phyloP scores from a whole-genome alignment of 2,797 vertebrate species.

The Myiothlypis chrysogaster region DNA sequence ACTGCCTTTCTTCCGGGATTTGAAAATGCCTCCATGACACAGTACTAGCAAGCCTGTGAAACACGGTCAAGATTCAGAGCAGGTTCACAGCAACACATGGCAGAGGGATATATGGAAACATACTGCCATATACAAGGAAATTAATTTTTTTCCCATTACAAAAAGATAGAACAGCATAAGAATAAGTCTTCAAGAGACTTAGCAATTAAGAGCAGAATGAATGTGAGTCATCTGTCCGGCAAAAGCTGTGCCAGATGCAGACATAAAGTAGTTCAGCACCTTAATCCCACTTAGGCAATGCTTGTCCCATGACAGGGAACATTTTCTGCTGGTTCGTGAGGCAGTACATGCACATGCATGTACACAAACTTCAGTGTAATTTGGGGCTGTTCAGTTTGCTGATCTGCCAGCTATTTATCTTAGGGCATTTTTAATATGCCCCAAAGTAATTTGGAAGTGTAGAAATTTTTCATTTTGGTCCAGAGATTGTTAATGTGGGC shows the following conservation, averaged over 20 bases:
- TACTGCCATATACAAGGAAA: neutral
- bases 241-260: slow-evolving; percentile 29
- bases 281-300: neutral
- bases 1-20: neutral
- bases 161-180: neutral
- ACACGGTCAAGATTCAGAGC: neutral
- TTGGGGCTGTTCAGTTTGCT: neutral
- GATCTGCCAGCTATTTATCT: neutral
- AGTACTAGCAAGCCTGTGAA: neutral
- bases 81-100: neutral
- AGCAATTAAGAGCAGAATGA: slow-evolving; percentile 4
- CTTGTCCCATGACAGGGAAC: neutral
- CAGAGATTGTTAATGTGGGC: neutral
- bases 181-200: neutral
- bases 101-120: neutral
- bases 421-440: neutral
- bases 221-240: slow-evolving; percentile 43
- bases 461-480: neutral
- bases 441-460: neutral
- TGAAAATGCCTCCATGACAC: neutral
- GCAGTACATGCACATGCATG: neutral
- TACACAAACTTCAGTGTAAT: neutral
- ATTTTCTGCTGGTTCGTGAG: neutral
- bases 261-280: neutral
- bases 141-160: neutral